These are phyloP conservation scores for Sipha flava DNA, from an alignment of 1,140 invertebrate genomes.

Conservation along the genomic window DNA sequence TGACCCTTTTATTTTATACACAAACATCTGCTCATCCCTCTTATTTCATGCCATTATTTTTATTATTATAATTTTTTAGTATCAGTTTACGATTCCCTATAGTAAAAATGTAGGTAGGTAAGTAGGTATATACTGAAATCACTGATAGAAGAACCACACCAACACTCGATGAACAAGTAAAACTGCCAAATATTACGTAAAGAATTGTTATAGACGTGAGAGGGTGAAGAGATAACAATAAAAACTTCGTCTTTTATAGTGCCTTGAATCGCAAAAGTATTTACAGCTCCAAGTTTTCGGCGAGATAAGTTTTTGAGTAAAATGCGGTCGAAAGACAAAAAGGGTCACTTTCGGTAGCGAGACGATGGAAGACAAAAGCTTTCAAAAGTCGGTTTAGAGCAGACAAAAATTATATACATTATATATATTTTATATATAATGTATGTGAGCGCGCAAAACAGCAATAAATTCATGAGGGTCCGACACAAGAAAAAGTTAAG, in stretches of 20 bases:
- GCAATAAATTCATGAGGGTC: conserved; percentile 25
- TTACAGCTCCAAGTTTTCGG: not conserved
- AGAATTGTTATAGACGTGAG: not conserved
- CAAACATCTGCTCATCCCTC: conserved; percentile 2
- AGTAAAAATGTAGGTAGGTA: not conserved
- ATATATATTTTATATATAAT: not conserved
- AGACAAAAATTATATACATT: not conserved
- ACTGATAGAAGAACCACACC: no score
- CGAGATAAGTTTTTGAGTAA: conserved; percentile 11
- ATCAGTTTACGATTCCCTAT: not conserved
- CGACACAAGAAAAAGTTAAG: conserved; percentile 2
- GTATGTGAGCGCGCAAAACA: not conserved
- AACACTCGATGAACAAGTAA: not conserved
- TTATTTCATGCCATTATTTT: not conserved
- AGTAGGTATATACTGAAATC: not conserved
- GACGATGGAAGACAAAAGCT: conserved; percentile 14
- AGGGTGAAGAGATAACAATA: not conserved
- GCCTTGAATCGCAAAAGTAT: not conserved
- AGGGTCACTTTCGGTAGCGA: not conserved
- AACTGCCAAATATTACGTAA: not conserved
- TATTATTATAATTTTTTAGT: conserved; percentile 7
- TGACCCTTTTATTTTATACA: conserved; percentile 1
- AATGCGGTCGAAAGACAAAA: conserved; percentile 12
- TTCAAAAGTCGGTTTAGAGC: conserved; percentile 19
- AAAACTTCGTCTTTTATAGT: conserved; percentile 7